Percentiles rank a stretch among this genome's conserved stretches.
Evolutionary conservation across 2,797 vertebrate genomes (phyloP).

Genomic region (Salmo trutta): DNA sequence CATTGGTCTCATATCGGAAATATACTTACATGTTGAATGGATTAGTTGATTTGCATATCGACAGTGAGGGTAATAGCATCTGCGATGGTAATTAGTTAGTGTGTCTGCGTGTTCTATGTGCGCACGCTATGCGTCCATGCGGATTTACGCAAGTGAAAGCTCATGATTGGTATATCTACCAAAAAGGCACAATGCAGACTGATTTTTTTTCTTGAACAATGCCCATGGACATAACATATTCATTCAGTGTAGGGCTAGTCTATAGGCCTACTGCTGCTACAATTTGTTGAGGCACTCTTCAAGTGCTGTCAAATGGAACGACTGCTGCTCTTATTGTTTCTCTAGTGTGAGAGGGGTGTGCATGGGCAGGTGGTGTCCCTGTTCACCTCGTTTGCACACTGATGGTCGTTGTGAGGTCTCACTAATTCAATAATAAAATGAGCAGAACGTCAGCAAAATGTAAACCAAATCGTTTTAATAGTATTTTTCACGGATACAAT

Average conservation of each 20-base stretch:
- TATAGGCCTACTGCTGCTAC: not conserved
- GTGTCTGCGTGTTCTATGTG: not conserved
- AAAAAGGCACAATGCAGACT: no score
- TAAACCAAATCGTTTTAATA: slow-evolving; percentile 3
- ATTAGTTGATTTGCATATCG: not conserved
- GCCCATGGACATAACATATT: not conserved
- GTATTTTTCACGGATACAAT: not conserved
- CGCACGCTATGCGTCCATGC: not conserved
- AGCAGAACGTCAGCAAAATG: not conserved
- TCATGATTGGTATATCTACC: not conserved
- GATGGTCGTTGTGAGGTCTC: not conserved
- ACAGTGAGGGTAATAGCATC: not conserved
- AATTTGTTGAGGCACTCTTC: not conserved
- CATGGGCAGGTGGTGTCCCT: not conserved
- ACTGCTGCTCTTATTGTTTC: not conserved
- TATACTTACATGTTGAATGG: no score
- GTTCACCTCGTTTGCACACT: not conserved
- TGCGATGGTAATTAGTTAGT: not conserved
- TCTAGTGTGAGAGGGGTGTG: not conserved
- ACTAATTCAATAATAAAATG: not conserved
- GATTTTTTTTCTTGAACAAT: not conserved
- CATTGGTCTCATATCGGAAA: no score
- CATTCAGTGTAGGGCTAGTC: not conserved
- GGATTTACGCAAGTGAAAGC: not conserved
- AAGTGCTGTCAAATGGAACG: not conserved